phyloP scores from a whole-genome alignment of 1,140 invertebrate genomes.

The Amyelois transitella region DNA sequence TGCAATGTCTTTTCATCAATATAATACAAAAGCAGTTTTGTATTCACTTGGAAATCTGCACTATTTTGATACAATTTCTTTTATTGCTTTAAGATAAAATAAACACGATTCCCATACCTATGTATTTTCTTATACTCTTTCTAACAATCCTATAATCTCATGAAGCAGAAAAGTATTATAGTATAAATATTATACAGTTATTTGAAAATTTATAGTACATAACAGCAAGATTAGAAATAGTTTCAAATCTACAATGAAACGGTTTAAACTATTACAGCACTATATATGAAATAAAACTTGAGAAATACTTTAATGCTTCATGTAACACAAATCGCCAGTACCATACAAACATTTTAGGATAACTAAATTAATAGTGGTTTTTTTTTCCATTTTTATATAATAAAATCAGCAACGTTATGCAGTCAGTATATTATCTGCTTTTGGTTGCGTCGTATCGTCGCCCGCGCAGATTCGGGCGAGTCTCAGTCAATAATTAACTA shows the following conservation, averaged over 20 bases:
- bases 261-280: conserved; percentile 19
- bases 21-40: neutral
- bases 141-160: conserved; percentile 68
- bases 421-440: conserved; percentile 62
- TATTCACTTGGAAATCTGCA: conserved; percentile 52
- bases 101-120: conserved; percentile 61
- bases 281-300: conserved; percentile 22
- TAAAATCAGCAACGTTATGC: conserved; percentile 61
- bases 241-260: conserved; percentile 68
- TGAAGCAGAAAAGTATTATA: conserved; percentile 73
- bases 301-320: conserved; percentile 70
- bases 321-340: conserved; percentile 49
- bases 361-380: conserved; percentile 29
- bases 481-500: conserved; percentile 55
- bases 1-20: neutral
- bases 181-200: conserved; percentile 66
- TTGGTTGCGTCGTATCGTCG: conserved; percentile 43
- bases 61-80: conserved; percentile 31
- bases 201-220: conserved; percentile 56
- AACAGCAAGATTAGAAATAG: conserved; percentile 60
- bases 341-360: conserved; percentile 44
- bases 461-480: conserved; percentile 33
- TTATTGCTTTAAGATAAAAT: conserved; percentile 51
- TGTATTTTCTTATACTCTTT: conserved; percentile 45
- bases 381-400: conserved; percentile 42